These are phyloP conservation scores for Agapornis canus DNA, from an alignment of 2,797 vertebrate genomes.

Conservation along the genomic window DNA sequence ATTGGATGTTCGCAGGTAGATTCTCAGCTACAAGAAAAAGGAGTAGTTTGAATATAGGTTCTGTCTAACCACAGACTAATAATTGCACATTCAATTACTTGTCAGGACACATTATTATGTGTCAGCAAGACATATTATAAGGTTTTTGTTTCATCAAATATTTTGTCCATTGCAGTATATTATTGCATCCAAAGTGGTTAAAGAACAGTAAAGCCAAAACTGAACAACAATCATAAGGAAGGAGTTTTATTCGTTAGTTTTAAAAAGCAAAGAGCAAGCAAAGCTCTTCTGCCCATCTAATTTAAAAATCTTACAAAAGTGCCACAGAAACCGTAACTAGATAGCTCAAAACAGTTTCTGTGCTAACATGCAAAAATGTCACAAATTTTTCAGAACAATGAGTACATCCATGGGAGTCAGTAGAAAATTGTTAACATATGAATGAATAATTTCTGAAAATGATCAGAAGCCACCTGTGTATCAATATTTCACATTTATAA, in stretches of 20 bases:
- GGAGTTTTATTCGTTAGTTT: background rate
- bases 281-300: background rate
- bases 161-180: background rate
- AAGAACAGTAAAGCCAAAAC: background rate
- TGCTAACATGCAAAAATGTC: background rate
- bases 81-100: background rate
- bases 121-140: background rate
- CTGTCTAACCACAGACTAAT: background rate
- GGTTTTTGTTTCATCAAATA: background rate
- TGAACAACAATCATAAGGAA: background rate
- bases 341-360: background rate
- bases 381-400: background rate
- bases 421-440: background rate
- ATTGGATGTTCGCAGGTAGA: constrained; percentile 92
- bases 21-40: constrained; percentile 82
- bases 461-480: background rate
- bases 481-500: background rate
- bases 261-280: background rate
- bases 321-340: background rate
- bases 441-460: background rate
- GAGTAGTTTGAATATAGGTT: background rate
- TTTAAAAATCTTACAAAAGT: background rate
- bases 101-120: background rate
- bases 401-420: background rate
- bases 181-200: background rate